phyloP scores from a whole-genome alignment of 2,797 vertebrate species.

The Scyliorhinus canicula region DNA sequence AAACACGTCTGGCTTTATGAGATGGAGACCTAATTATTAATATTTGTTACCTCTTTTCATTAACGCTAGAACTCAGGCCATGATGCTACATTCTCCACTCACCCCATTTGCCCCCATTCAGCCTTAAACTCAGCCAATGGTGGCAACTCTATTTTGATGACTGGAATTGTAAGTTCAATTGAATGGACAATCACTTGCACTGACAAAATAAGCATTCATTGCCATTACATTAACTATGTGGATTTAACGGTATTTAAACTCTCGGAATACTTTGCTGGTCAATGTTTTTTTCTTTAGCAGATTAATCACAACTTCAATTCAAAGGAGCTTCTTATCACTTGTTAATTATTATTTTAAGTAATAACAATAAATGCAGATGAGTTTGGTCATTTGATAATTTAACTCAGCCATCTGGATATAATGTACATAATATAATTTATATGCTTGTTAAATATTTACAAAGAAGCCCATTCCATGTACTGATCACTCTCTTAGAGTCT shows the following conservation, averaged over 20 bases:
- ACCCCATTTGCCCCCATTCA: background rate
- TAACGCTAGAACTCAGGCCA: background rate
- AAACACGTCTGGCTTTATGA: background rate
- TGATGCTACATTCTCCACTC: background rate
- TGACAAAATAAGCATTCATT: background rate
- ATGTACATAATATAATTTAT: background rate
- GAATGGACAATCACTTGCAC: background rate
- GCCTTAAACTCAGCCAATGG: background rate
- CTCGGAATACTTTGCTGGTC: background rate
- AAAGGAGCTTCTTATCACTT: background rate
- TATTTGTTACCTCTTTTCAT: background rate
- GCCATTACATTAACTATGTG: too few relatives aligned
- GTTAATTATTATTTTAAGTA: background rate
- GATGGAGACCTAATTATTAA: background rate
- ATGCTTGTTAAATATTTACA: background rate
- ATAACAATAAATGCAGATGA: background rate
- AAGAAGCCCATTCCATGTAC: background rate
- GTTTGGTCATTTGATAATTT: background rate
- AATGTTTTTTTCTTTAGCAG: background rate
- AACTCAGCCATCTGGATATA: background rate
- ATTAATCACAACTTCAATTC: background rate
- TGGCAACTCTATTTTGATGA: background rate
- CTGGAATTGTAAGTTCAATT: background rate
- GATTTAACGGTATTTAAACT: background rate
- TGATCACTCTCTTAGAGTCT: background rate